Conservation (phyloP, 64 coral and sea anemone genomes). For the Stichodactyla helianthus region DNA sequence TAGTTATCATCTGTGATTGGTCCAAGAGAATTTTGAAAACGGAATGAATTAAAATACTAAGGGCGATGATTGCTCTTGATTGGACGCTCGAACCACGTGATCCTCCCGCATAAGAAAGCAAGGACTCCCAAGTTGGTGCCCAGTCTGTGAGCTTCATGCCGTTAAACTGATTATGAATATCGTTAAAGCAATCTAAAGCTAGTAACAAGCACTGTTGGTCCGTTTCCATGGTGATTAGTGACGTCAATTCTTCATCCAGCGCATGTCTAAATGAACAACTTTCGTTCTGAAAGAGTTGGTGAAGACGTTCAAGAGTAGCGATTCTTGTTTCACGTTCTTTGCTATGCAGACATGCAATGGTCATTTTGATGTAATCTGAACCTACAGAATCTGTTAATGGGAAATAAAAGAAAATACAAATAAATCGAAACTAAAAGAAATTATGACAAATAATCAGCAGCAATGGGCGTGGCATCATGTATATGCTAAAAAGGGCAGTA, state of each 20-base stretch:
- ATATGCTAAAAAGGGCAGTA: background rate
- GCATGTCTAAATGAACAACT: background rate
- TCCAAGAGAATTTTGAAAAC: background rate
- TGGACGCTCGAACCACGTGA: slow-evolving; percentile 35
- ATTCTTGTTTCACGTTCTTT: slow-evolving; percentile 35
- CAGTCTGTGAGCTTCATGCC: background rate
- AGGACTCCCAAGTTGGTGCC: slow-evolving; percentile 26
- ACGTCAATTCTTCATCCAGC: slow-evolving; percentile 3
- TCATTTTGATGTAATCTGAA: background rate
- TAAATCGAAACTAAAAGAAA: background rate
- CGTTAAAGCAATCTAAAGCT: slow-evolving; percentile 29
- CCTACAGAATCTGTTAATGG: background rate
- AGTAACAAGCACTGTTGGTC: slow-evolving; percentile 54
- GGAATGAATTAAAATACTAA: slow-evolving; percentile 20
- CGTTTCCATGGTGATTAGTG: slow-evolving; percentile 31
- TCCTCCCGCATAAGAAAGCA: slow-evolving; percentile 10
- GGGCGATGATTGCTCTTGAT: slow-evolving; percentile 23
- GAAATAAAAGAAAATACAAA: background rate
- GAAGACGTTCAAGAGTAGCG: slow-evolving; percentile 31
- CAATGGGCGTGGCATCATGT: no score
- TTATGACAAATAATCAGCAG: no score
- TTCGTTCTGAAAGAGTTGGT: background rate
- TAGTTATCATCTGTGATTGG: background rate
- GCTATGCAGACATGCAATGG: background rate
- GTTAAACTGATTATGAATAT: slow-evolving; percentile 4